phyloP scores from a whole-genome alignment of 2,888 invertebrate genomes.

The Sthenelais limicola region DNA sequence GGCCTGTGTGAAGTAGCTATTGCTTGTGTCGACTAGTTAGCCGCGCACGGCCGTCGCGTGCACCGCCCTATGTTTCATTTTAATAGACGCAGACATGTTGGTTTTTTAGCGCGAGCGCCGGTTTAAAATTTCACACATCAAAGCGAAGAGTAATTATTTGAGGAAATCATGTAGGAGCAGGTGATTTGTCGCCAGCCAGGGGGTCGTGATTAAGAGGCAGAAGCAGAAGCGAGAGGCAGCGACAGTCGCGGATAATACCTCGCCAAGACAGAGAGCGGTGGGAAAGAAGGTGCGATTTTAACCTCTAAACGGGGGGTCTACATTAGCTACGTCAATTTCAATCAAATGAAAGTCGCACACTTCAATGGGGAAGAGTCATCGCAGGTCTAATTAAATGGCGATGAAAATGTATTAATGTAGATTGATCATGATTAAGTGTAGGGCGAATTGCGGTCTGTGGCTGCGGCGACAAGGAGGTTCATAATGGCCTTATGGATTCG shows the following conservation, averaged over 20 bases:
- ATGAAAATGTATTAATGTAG: conserved; percentile 39
- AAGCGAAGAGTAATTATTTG: conserved; percentile 31
- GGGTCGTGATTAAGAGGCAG: conserved; percentile 9
- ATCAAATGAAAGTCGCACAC: conserved; percentile 31
- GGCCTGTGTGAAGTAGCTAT: background rate
- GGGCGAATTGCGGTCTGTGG: too few relatives aligned
- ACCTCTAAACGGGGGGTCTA: conserved; percentile 28
- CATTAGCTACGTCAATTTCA: conserved; percentile 38
- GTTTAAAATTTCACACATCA: conserved; percentile 39
- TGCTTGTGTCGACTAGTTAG: too few relatives aligned
- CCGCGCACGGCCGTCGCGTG: conserved; percentile 5
- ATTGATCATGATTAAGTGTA: conserved; percentile 34
- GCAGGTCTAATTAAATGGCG: conserved; percentile 24
- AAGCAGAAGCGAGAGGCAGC: conserved; percentile 2
- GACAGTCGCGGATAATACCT: background rate
- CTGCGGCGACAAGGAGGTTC: too few relatives aligned
- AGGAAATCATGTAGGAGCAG: conserved; percentile 33
- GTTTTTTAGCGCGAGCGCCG: conserved; percentile 23
- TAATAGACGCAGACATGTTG: conserved; percentile 19
- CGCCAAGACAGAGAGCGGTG: conserved; percentile 18
- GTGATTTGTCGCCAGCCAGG: conserved; percentile 29
- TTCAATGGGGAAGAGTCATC: background rate
- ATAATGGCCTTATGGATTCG: too few relatives aligned
- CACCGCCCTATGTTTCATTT: background rate
- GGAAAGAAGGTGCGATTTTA: conserved; percentile 25